Base-by-base conservation (phyloP, 2,888 invertebrate species). In the Idaea dimidiata region DNA sequence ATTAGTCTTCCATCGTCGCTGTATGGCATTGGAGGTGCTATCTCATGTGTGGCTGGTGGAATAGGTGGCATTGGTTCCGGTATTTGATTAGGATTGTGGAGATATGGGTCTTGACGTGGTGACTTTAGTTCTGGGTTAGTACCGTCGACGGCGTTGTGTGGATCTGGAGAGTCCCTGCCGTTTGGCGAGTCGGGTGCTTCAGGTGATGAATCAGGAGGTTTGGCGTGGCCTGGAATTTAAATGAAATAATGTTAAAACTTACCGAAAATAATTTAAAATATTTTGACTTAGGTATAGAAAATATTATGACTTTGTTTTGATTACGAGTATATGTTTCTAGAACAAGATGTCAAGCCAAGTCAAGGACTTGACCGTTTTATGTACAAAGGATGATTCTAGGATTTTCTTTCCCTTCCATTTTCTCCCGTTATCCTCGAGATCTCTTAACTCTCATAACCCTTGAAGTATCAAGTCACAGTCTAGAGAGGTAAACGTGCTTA, bases 131-230 rank as follows among this genome's bases (percentile, higher is more conserved):
- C 89, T 43, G 83, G 78, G 59, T 80, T 84, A 10, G 10, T 43
- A 10, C 43, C 43, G n/a, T 91, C 89, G 54, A 81, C 59, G 0
- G 66, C n/a, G 0, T 76, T 74, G 0, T 76, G 75, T 4, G 88
- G 88, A 62, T 91, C 92, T 0, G 91, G 88, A 0, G 90, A 88
- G 8, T 87, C 88, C 70, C 90, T 90, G 5, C 85, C 89, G 3
- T 83, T 82, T 18, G 91, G 88, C 0, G 93, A 92, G 54, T 89
- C 88, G 0, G 86, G 80, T 0, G 85, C 86, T 71, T 91, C 89
- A 10, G 92, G 90, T 6, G 92, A 91, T 1, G 91, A 91, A 62
- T 91, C 90, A 5, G 88, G 84, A 17, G 88, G 91, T 72, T 93
- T 92, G 0, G 85, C 77, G 61, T 92, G 92, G 63, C 89, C 93